These are phyloP conservation scores for Fissipunctia ypsillon DNA, from an alignment of 2,888 invertebrate genomes.

Conservation along the genomic window DNA sequence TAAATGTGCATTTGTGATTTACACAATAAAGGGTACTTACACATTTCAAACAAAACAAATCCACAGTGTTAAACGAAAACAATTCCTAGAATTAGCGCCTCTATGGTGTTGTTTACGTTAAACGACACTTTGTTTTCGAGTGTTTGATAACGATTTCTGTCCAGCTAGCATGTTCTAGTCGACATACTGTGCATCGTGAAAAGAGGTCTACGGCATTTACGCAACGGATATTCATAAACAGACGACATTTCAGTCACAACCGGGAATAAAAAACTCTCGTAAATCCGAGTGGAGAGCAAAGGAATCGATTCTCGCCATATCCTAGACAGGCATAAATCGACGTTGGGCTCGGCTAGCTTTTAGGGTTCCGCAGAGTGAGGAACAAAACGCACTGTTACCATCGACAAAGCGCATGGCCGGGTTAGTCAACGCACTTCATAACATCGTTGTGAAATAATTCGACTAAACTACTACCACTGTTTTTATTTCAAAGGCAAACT, in stretches of 20 bases:
- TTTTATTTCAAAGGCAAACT: neutral
- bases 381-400: neutral
- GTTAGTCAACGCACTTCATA: neutral
- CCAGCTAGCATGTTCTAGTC: too few relatives aligned
- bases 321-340: conserved; percentile 65
- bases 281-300: conserved; percentile 57
- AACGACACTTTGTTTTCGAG: too few relatives aligned
- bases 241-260: conserved; percentile 31
- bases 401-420: neutral
- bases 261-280: conserved; percentile 44
- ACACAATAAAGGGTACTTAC: too few relatives aligned
- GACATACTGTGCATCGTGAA: too few relatives aligned
- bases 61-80: too few relatives aligned
- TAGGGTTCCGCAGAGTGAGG: conserved; percentile 20
- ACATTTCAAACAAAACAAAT: too few relatives aligned
- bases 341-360: conserved; percentile 45
- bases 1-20: too few relatives aligned
- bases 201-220: conserved; percentile 18
- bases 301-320: conserved; percentile 64
- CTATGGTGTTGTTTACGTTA: too few relatives aligned
- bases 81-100: too few relatives aligned
- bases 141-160: too few relatives aligned
- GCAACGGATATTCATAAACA: conserved; percentile 40
- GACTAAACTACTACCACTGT: neutral
- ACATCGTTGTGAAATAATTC: neutral